Evolutionary conservation across 2,113 vertebrate genomes (phyloP).

Genomic region (Ameiurus melas): DNA sequence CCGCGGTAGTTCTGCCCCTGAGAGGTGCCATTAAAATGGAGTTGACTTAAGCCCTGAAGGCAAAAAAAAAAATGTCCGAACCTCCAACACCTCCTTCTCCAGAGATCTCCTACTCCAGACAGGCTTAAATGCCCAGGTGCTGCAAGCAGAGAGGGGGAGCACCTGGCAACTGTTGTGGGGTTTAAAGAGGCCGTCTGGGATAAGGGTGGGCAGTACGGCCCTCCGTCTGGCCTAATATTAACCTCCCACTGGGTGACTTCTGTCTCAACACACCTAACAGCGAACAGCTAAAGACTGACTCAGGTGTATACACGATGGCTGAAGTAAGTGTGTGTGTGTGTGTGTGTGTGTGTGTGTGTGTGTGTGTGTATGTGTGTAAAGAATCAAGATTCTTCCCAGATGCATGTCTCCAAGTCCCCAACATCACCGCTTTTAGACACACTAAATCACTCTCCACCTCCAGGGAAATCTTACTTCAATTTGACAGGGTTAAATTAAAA

Average conservation of each 20-base stretch:
- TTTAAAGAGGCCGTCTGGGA: conserved; percentile 62
- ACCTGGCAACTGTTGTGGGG: conserved; percentile 66
- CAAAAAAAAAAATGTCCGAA: not conserved
- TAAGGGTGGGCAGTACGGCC: conserved; percentile 60
- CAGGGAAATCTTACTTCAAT: conserved; percentile 30
- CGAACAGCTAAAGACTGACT: conserved; percentile 23
- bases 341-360: conserved; percentile 8
- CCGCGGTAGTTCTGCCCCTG: not conserved
- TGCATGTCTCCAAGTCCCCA: conserved; percentile 33
- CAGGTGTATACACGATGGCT: conserved; percentile 22
- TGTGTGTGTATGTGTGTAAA: conserved; percentile 3
- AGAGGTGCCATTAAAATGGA: conserved; percentile 8
- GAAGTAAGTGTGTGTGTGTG: not conserved
- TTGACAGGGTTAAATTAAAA: conserved; percentile 26
- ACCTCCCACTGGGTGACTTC: conserved; percentile 67
- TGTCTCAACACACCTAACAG: conserved; percentile 62
- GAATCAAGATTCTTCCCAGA: conserved; percentile 21
- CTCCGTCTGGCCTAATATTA: conserved; percentile 58
- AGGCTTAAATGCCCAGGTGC: conserved; percentile 63
- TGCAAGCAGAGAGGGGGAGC: conserved; percentile 52
- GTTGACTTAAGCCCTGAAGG: conserved; percentile 3
- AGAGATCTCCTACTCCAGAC: conserved; percentile 5
- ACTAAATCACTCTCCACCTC: conserved; percentile 19
- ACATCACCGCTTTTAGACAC: not conserved
- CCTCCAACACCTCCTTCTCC: not conserved